Percentiles rank a stretch among this genome's conserved stretches.
phyloP scores from a whole-genome alignment of 2,888 invertebrate species.

The Punctoribates punctum region DNA sequence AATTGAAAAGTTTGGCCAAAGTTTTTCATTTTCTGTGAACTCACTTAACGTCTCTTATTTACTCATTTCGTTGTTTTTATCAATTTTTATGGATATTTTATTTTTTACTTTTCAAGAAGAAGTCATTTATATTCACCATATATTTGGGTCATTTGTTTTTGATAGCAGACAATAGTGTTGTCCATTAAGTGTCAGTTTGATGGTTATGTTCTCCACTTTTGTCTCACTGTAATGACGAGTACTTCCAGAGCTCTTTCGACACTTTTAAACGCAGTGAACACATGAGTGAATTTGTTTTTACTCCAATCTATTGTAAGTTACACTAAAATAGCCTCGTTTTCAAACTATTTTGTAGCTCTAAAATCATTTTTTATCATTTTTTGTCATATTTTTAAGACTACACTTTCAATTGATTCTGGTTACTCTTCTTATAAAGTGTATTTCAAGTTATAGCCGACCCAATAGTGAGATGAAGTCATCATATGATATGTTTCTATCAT shows the following conservation, averaged over 20 bases:
- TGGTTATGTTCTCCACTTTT: not conserved
- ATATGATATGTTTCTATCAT: not conserved
- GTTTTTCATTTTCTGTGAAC: not conserved
- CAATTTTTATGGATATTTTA: not conserved
- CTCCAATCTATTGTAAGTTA: not conserved
- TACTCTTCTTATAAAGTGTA: not conserved
- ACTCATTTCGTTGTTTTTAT: not conserved
- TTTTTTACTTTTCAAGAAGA: constrained; percentile 4
- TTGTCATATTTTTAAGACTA: constrained; percentile 3
- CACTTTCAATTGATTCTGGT: constrained; percentile 37
- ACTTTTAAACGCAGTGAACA: constrained; percentile 34
- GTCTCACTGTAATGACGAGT: constrained; percentile 12
- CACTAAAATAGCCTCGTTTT: not conserved
- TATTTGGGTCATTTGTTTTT: constrained; percentile 39
- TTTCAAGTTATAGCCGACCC: not conserved
- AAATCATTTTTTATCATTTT: not conserved
- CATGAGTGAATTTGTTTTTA: constrained; percentile 30
- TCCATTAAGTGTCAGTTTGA: constrained; percentile 26
- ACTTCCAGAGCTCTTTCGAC: constrained; percentile 31
- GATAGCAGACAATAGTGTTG: constrained; percentile 2
- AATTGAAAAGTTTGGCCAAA: not conserved
- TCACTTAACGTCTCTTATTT: not conserved
- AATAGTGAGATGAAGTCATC: constrained; percentile 6
- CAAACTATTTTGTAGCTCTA: not conserved
- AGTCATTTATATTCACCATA: constrained; percentile 34